phyloP scores from a whole-genome alignment of 2,888 invertebrate species.

The Augiades crinisus region DNA sequence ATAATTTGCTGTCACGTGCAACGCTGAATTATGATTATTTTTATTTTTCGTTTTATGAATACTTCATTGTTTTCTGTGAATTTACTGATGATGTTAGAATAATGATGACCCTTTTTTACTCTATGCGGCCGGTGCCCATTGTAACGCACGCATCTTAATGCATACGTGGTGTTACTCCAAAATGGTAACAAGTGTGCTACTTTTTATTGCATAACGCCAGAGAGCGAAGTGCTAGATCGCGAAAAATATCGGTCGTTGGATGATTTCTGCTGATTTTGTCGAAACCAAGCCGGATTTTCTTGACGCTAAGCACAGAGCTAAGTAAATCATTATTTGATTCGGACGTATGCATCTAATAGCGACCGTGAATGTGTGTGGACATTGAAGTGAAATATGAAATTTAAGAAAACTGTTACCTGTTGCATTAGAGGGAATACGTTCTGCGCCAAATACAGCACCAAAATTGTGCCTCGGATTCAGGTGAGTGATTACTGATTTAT shows the following conservation, averaged over 20 bases:
- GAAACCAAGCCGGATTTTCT: slow-evolving; percentile 53
- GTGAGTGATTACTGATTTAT: too few relatives aligned
- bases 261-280: slow-evolving; percentile 63
- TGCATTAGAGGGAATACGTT: slow-evolving; percentile 65
- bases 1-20: too few relatives aligned
- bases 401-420: slow-evolving; percentile 68
- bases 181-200: slow-evolving; percentile 41
- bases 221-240: slow-evolving; percentile 49
- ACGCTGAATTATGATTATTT: too few relatives aligned
- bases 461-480: slow-evolving; percentile 37
- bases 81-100: too few relatives aligned
- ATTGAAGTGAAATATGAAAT: slow-evolving; percentile 60
- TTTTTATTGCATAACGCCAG: slow-evolving; percentile 58
- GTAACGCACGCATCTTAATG: not conserved
- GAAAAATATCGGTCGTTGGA: slow-evolving; percentile 63
- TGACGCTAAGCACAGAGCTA: slow-evolving; percentile 55
- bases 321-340: slow-evolving; percentile 47
- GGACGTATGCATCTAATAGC: too few relatives aligned
- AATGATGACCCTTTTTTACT: too few relatives aligned
- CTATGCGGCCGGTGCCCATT: too few relatives aligned
- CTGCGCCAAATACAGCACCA: slow-evolving; percentile 53
- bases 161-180: slow-evolving; percentile 9
- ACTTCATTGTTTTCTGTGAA: too few relatives aligned
- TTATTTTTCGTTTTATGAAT: too few relatives aligned
- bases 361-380: too few relatives aligned